Percentiles rank a stretch among this genome's conserved stretches.
phyloP scores from a whole-genome alignment of 1,140 invertebrate genomes.

The Conopomorpha cramerella region DNA sequence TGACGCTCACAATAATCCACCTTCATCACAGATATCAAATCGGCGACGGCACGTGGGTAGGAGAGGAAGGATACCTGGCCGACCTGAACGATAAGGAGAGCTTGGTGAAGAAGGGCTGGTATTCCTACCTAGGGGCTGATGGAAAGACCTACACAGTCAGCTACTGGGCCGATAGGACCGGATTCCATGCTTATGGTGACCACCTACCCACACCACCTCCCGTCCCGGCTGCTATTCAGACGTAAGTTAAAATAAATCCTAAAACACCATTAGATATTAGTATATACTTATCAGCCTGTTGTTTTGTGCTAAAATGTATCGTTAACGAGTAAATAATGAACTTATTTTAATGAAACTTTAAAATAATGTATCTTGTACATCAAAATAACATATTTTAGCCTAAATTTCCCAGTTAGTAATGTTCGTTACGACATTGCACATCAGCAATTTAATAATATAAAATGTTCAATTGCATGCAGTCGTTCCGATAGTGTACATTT shows the following conservation, averaged over 20 bases:
- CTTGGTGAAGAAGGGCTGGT: constrained; percentile 66
- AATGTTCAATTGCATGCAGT: too few relatives aligned
- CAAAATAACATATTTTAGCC: too few relatives aligned
- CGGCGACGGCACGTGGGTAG: constrained; percentile 45
- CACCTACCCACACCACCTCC: constrained; percentile 78
- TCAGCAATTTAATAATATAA: too few relatives aligned
- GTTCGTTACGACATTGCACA: too few relatives aligned
- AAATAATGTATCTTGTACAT: too few relatives aligned
- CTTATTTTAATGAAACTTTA: too few relatives aligned
- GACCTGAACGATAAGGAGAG: constrained; percentile 58
- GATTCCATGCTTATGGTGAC: constrained; percentile 68
- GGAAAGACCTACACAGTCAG: constrained; percentile 68
- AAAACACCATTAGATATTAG: too few relatives aligned
- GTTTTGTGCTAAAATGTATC: too few relatives aligned
- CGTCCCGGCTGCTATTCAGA: constrained; percentile 50
- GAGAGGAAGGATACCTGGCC: constrained; percentile 51
- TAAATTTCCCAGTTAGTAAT: too few relatives aligned
- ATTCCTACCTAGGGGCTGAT: constrained; percentile 64
- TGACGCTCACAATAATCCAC: constrained; percentile 5
- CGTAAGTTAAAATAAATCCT: constrained; percentile 33
- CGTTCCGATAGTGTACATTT: too few relatives aligned
- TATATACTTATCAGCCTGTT: too few relatives aligned
- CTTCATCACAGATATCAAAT: constrained; percentile 29
- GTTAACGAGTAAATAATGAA: too few relatives aligned
- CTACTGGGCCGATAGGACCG: constrained; percentile 69